Evolutionary conservation across 1,140 invertebrate species (phyloP), one percentile per base, ranked within the genome.

Genomic region (Drosophila pruinosa): DNA sequence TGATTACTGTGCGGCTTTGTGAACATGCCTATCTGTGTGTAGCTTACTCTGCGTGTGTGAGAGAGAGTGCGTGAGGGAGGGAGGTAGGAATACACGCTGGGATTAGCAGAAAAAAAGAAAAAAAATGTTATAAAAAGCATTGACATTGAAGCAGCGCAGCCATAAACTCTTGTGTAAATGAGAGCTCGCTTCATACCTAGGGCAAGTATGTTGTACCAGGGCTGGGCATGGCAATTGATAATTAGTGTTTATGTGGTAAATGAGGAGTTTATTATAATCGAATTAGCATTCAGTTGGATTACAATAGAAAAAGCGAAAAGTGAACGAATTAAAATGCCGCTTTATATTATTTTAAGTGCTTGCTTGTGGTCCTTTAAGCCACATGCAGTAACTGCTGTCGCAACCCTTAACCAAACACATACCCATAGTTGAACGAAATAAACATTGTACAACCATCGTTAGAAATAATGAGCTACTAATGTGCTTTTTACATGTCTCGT

Each of bases 381-480:
- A 19, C 22, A 2, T 36, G 19, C 17, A 0, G 19, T 28, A 41
- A 31, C 5, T 52, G 36, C 21, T 24, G 7, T n/a, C 14, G 17
- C 64, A 67, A 19, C 64, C 64, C 56, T 69, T 45, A 70, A 36
- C 7, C 24, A 17, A 50, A 47, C 15, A 41, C 4, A 54, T 47
- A 1, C 10, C 34, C 43, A 54, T 50, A 17, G 47, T 31, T 38
- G 43, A 24, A 28, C 21, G 26, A 8, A 39, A 10, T 28, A 54
- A 28, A 39, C 62, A 65, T 47, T 57, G 43, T 67, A 12, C 54
- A 31, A 43, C 15, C 61, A 65, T 45, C 68, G 78, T 62, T 68
- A 22, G 39, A 48, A 53, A 72, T 81, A 79, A 77, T 81, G 72
- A 81, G 78, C 73, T 82, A 78, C 78, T 82, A 82, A 81, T 81